These are phyloP conservation scores for Liolophura sinensis DNA, from an alignment of 1,140 invertebrate genomes.

Conservation along the genomic window DNA sequence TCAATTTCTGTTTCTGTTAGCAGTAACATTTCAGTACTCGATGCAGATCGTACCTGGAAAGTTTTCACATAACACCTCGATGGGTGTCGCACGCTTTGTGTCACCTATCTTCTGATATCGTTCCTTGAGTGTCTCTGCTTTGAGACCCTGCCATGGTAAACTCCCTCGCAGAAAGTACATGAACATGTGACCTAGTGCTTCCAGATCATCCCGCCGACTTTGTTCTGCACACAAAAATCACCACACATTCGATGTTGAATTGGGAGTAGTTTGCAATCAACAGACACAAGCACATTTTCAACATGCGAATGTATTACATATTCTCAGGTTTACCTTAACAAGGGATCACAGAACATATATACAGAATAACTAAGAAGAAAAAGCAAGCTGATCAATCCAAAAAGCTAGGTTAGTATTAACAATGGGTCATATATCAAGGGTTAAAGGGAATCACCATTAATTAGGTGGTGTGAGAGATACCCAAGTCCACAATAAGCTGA, in stretches of 20 bases:
- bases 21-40: too few species aligned
- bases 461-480: too few species aligned
- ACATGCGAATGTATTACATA: neutral
- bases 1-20: too few species aligned
- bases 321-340: too few species aligned
- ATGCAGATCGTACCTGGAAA: slow-evolving; percentile 73
- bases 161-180: slow-evolving; percentile 99
- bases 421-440: too few species aligned
- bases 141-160: slow-evolving; percentile 99
- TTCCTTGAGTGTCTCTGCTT: slow-evolving; percentile 99
- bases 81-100: slow-evolving; percentile 96
- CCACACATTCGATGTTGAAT: slow-evolving; percentile 2
- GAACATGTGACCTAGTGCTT: slow-evolving; percentile 99
- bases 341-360: neutral
- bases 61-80: slow-evolving; percentile 96
- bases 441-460: too few species aligned
- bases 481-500: too few species aligned
- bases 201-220: slow-evolving; percentile 97
- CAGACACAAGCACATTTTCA: neutral
- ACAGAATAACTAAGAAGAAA: neutral
- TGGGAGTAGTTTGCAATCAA: neutral
- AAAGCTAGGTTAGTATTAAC: too few species aligned
- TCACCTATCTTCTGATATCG: slow-evolving; percentile 99
- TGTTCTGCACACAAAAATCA: slow-evolving; percentile 75
- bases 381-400: too few species aligned